Evolutionary conservation across 2,797 vertebrate species (phyloP).

Genomic region (Chloroceryle amazona): DNA sequence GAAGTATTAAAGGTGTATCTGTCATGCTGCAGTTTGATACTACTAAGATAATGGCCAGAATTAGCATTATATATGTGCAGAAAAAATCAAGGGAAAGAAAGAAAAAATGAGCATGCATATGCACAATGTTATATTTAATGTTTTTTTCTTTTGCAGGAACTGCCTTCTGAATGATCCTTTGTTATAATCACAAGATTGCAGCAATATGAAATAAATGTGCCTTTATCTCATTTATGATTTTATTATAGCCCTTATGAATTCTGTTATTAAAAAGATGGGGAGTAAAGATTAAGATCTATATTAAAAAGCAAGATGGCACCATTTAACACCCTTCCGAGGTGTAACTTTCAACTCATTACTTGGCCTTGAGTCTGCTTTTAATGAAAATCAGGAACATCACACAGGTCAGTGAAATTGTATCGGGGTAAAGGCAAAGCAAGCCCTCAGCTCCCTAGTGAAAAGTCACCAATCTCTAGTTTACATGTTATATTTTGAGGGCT

Average conservation of each 20-base stretch:
- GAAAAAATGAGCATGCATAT: not conserved
- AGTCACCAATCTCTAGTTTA: not conserved
- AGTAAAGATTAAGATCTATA: not conserved
- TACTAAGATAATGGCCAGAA: not conserved
- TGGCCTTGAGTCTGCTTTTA: not conserved
- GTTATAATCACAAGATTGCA: not conserved
- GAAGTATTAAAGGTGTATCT: not conserved
- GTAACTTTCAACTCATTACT: not conserved
- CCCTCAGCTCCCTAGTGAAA: not conserved
- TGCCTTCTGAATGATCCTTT: not conserved
- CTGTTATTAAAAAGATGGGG: not conserved
- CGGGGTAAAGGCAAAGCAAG: not conserved
- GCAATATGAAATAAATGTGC: not conserved
- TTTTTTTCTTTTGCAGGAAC: not conserved
- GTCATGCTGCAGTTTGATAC: not conserved
- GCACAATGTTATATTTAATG: not conserved
- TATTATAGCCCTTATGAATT: not conserved
- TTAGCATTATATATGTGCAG: fast-evolving
- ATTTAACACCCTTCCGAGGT: not conserved
- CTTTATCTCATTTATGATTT: not conserved
- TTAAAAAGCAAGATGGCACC: not conserved
- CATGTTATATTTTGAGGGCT: slow-evolving; percentile 1
- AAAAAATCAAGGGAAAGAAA: not conserved
- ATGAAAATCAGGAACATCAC: not conserved
- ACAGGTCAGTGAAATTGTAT: not conserved